Evolutionary conservation across 2,113 vertebrate species (phyloP), one percentile per base, ranked within the genome.

Genomic region (Pyrgilauda ruficollis): DNA sequence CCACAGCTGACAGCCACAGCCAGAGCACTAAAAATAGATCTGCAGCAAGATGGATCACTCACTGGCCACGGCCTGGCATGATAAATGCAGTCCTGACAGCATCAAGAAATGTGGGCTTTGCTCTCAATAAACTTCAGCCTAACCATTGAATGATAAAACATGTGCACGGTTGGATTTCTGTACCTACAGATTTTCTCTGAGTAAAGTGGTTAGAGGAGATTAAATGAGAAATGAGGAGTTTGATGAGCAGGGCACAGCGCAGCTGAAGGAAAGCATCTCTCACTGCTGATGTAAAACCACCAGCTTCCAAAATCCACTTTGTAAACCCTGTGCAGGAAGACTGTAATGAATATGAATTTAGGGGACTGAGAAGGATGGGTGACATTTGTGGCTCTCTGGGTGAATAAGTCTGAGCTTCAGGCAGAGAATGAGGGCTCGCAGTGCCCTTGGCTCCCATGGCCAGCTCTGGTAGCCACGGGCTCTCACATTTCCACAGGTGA

Each of bases 381-480:
- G 50, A 9, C 52, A 49, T 47, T 2, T 50, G 53, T 16, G 33
- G 30, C 21, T 64, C 20, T 33, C 6, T 18, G 76, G 72, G 26
- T 62, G 26, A 26, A 12, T 13, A 1, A 2, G 23, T 7, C 39
- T 5, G 3, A 13, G 61, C 28, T 15, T 7, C 13, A 18, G 9
- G 64, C 55, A 37, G 33, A 6, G 15, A 15, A 15, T 0, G 12
- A n/a, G 59, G 73, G 41, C n/a, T 20, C 0, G 1, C 22, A 2
- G 50, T 14, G 78, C 66, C 82, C 70, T 10, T 7, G 7, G 41
- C 41, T 41, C 41, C 14, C 41, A 41, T 41, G 41, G 13, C 41
- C 41, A 41, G 6, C 61, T 53, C 39, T 11, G 17, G 21, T 47
- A 69, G 64, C 73, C 88, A 41, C 0, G 0, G 46, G 10, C 73